Base-by-base conservation (phyloP, 2,888 invertebrate genomes). In the Drosophila antonietae region DNA sequence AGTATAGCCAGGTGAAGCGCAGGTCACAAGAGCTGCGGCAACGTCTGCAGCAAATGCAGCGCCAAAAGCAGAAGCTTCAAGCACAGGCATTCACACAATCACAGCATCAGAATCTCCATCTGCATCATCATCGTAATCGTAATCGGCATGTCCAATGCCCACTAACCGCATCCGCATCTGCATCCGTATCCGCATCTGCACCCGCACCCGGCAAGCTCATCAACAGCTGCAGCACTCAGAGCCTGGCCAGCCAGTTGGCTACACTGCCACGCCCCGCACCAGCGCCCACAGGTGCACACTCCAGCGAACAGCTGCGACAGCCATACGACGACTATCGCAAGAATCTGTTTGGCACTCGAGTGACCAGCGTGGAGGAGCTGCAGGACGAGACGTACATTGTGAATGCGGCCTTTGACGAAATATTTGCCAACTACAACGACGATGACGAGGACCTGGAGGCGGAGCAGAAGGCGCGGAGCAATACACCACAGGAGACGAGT, bases 1-100 rank as follows among this genome's bases (percentile, higher is more conserved):
- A 92, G 80, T 92, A 92, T 77, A 89, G 88, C 60, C 91, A 92
- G 85, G 84, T 92, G 72, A 92, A 92, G 81, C 91, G 91, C 76
- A 92, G 91, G 80, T 92, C 92, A 55, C 90, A 89, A 60, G 92
- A 92, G 77, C 82, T 90, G 83, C 91, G 92, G 37, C 90, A 89
- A 55, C 91, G 92, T 58, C 80, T 90, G 66, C 90, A 91, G 58
- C 89, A 86, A 44, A 63, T 86, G 80, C 86, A 86, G 53, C 86
- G 89, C 39, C 86, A 91, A 66, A 85, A 85, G 77, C 85, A 89
- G 64, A 88, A 90, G 76, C 83, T 78, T 63, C 78, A 75, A 49
- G 52, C 58, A 55, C 65, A 73, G 52, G 33, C 70, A 59, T 74
- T 49, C 55, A 12, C 53, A 43, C 76, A 65, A 41, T 61, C 78